A percentile compares a stretch with the other conserved stretches of the same genome.
Conservation (phyloP, 2,888 invertebrate genomes). For the Lumbricus terrestris region DNA sequence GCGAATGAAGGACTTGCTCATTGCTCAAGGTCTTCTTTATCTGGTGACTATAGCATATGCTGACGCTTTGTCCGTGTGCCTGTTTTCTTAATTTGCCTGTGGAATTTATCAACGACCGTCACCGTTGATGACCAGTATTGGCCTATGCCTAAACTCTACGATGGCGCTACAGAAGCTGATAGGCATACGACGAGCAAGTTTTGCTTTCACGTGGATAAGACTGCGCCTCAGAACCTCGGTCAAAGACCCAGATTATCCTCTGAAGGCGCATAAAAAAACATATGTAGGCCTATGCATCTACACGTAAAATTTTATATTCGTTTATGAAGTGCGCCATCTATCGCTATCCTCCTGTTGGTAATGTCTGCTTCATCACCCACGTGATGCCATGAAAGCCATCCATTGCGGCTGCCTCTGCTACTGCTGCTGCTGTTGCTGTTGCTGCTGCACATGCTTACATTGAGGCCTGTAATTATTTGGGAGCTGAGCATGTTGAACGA, state of each 20-base stretch:
- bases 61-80: no score
- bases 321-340: not conserved
- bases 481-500: not conserved
- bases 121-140: not conserved
- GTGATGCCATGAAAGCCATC: not conserved
- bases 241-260: not conserved
- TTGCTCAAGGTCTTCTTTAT: no score
- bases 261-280: not conserved
- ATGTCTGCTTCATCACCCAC: not conserved
- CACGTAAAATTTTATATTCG: not conserved
- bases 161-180: not conserved
- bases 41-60: no score
- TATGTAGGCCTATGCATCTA: not conserved
- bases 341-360: not conserved
- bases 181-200: not conserved
- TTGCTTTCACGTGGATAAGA: not conserved
- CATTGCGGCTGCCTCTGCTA: no score
- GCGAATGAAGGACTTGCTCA: no score
- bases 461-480: no score
- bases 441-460: no score
- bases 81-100: not conserved
- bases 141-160: no score
- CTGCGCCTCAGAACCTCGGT: not conserved
- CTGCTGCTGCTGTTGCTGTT: no score
- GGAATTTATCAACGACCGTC: not conserved